Conservation (phyloP, 2,113 vertebrate species). For the Microcebus murinus region DNA sequence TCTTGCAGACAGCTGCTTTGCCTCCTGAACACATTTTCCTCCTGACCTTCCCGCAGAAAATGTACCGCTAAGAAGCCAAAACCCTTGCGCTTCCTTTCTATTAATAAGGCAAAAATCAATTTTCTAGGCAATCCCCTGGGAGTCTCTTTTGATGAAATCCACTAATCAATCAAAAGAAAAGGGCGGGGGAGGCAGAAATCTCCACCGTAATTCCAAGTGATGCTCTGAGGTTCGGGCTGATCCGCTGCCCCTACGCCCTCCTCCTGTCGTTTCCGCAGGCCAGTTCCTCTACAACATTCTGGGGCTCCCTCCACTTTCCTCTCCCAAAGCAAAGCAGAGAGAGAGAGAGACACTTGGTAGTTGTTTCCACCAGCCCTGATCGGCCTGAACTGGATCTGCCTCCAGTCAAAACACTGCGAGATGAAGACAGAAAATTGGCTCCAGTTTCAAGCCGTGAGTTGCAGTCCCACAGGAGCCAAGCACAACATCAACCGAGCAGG, state of each 20-base stretch:
- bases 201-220: constrained; percentile 3
- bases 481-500: constrained; percentile 86
- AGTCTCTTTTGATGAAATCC: constrained; percentile 73
- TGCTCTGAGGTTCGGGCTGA: constrained; percentile 25
- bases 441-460: constrained; percentile 87
- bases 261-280: constrained; percentile 52
- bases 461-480: constrained; percentile 87
- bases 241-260: constrained; percentile 59
- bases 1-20: constrained; percentile 65
- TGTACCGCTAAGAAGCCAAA: constrained; percentile 27
- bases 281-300: constrained; percentile 51
- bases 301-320: constrained; percentile 71
- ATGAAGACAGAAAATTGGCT: constrained; percentile 90
- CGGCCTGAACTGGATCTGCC: constrained; percentile 89
- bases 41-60: constrained; percentile 54
- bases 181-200: neutral
- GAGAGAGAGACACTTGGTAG: constrained; percentile 79
- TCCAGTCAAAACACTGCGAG: constrained; percentile 90
- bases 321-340: constrained; percentile 70
- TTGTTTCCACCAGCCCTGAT: constrained; percentile 86
- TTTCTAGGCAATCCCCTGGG: constrained; percentile 71
- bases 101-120: constrained; percentile 79
- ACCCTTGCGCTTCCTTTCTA: constrained; percentile 51
- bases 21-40: constrained; percentile 58
- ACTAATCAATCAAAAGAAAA: constrained; percentile 65